Evolutionary conservation across 1,140 invertebrate species (phyloP).

Genomic region (Bicyclus anynana): DNA sequence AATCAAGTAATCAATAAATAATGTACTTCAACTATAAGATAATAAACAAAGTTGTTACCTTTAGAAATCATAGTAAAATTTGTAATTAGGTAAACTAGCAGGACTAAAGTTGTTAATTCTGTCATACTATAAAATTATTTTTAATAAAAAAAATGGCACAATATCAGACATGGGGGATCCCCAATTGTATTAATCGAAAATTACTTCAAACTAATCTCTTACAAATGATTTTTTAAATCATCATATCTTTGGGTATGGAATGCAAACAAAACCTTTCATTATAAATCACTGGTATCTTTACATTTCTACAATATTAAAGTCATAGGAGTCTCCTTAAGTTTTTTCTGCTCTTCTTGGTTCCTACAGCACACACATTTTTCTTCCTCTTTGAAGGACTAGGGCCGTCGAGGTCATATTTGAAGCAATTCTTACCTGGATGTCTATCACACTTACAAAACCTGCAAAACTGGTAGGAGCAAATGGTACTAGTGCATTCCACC

Average conservation of each 20-base stretch:
- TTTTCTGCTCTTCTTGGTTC: constrained; percentile 63
- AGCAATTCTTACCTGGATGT: constrained; percentile 57
- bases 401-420: constrained; percentile 59
- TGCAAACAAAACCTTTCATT: constrained; percentile 32
- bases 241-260: constrained; percentile 53
- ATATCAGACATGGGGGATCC: constrained; percentile 34
- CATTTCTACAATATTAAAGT: constrained; percentile 25
- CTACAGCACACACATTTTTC: constrained; percentile 49
- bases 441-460: constrained; percentile 54
- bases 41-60: not conserved
- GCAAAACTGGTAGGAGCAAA: constrained; percentile 65
- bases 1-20: not conserved
- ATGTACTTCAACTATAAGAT: not conserved
- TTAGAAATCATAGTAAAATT: not conserved
- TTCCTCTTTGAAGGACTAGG: constrained; percentile 72
- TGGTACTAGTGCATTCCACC: constrained; percentile 56
- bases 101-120: constrained; percentile 12
- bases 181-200: constrained; percentile 18
- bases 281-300: constrained; percentile 41
- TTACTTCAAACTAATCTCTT: constrained; percentile 29
- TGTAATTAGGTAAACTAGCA: too few species aligned
- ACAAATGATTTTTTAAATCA: constrained; percentile 39
- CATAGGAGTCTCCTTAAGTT: constrained; percentile 62
- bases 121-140: constrained; percentile 17
- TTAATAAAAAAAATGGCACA: constrained; percentile 44